Evolutionary conservation across 2,113 vertebrate species (phyloP).

Genomic region (Tragelaphus imberbis): DNA sequence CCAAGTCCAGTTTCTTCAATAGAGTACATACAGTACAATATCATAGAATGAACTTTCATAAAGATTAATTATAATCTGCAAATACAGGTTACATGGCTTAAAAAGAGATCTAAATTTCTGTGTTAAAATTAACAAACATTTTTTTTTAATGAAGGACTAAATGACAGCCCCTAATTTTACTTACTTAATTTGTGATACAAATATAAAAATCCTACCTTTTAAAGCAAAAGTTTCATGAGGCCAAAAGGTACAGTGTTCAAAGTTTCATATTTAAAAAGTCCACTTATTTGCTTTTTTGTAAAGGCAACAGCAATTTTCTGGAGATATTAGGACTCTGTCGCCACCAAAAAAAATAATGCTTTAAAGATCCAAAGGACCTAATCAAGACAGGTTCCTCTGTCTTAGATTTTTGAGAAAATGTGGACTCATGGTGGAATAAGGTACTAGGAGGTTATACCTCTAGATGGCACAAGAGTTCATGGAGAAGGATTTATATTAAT

Average conservation of each 20-base stretch:
- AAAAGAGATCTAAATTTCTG: neutral
- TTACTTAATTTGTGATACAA: neutral
- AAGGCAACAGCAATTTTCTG: neutral
- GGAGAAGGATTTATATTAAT: neutral
- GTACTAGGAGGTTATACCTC: neutral
- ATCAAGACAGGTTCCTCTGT: neutral
- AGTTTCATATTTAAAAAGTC: neutral
- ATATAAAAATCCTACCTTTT: neutral
- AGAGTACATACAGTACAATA: neutral
- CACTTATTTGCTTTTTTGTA: neutral
- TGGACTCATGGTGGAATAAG: neutral
- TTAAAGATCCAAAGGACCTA: neutral
- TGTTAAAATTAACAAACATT: too few relatives aligned
- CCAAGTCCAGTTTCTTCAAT: neutral
- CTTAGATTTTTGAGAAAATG: neutral
- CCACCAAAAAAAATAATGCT: neutral
- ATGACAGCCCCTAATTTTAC: neutral
- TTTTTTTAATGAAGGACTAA: neutral
- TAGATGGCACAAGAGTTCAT: neutral
- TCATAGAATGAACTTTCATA: neutral
- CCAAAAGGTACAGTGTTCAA: too few relatives aligned
- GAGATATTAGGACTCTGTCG: accelerated
- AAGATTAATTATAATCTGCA: neutral
- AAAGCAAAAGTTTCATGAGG: neutral
- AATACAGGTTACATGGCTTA: neutral